Conservation (phyloP, 2,113 vertebrate genomes). For the Microcebus griseorufus region DNA sequence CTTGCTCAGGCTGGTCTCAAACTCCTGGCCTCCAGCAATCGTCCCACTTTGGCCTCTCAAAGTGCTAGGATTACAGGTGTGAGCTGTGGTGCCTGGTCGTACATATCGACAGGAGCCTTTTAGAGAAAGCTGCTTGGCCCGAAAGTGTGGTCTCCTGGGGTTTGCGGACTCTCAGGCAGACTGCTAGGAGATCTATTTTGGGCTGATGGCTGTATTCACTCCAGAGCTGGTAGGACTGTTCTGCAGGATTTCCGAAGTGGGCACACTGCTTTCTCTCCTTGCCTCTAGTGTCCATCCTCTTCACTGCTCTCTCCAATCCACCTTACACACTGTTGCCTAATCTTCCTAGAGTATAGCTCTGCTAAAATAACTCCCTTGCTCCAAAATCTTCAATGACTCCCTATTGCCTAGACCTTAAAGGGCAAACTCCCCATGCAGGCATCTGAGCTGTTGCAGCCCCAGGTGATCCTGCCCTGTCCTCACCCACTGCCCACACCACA, state of each 20-base stretch:
- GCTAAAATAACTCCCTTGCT: not conserved
- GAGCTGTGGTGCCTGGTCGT: too few species aligned
- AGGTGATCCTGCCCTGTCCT: not conserved
- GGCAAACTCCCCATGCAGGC: not conserved
- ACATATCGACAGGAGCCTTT: not conserved
- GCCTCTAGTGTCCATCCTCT: not conserved
- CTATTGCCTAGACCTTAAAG: not conserved
- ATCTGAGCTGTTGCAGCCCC: not conserved
- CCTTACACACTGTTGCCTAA: not conserved
- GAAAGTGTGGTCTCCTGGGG: not conserved
- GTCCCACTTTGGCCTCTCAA: too few species aligned
- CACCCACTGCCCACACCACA: not conserved
- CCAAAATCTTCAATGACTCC: not conserved
- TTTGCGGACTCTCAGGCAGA: not conserved
- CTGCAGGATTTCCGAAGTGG: not conserved
- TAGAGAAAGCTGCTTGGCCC: not conserved
- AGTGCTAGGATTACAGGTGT: too few species aligned
- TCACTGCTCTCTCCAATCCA: not conserved
- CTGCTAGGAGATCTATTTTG: not conserved
- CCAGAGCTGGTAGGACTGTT: not conserved
- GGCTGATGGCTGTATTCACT: not conserved
- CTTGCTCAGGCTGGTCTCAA: too few species aligned
- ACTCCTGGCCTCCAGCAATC: too few species aligned
- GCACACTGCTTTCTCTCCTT: not conserved
- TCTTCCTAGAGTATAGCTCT: not conserved